A percentile compares a stretch with the other conserved stretches of the same genome.
phyloP scores from a whole-genome alignment of 2,797 vertebrate genomes.

The Cyprinodon diabolis region DNA sequence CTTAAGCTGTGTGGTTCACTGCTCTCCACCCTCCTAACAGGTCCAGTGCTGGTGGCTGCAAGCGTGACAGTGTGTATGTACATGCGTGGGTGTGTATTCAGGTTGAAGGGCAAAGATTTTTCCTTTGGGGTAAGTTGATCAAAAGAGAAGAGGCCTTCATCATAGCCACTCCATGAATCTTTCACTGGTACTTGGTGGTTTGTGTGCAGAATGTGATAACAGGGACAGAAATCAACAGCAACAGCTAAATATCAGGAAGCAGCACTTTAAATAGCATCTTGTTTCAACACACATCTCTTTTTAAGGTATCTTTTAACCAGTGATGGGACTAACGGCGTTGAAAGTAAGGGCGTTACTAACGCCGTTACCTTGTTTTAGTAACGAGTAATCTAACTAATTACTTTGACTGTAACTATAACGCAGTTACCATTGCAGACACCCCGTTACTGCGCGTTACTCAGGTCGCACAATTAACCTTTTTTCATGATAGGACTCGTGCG shows the following conservation, averaged over 20 bases:
- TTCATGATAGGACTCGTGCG: no score
- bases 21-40: slow-evolving; percentile 42
- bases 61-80: slow-evolving; percentile 1
- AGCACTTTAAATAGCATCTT: slow-evolving; percentile 8
- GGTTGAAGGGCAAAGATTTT: slow-evolving; percentile 49
- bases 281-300: slow-evolving; percentile 7
- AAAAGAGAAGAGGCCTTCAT: slow-evolving; percentile 68
- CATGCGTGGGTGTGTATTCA: slow-evolving; percentile 16
- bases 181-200: slow-evolving; percentile 57
- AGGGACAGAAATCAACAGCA: slow-evolving; percentile 7
- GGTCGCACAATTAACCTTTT: no score
- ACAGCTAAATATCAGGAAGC: slow-evolving; percentile 21
- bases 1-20: slow-evolving; percentile 60
- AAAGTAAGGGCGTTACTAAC: no score
- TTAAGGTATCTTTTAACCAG: slow-evolving; percentile 15
- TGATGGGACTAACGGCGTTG: no score
- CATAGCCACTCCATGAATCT: slow-evolving; percentile 67
- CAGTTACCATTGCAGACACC: no score
- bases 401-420: no score
- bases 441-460: no score
- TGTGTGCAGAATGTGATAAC: slow-evolving; percentile 27
- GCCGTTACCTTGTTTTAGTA: no score
- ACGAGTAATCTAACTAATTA: no score
- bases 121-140: slow-evolving; percentile 68
- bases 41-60: slow-evolving; percentile 14